A percentile compares a stretch with the other conserved stretches of the same genome.
Evolutionary conservation across 2,113 vertebrate species (phyloP).

Genomic region (Centropristis striata): DNA sequence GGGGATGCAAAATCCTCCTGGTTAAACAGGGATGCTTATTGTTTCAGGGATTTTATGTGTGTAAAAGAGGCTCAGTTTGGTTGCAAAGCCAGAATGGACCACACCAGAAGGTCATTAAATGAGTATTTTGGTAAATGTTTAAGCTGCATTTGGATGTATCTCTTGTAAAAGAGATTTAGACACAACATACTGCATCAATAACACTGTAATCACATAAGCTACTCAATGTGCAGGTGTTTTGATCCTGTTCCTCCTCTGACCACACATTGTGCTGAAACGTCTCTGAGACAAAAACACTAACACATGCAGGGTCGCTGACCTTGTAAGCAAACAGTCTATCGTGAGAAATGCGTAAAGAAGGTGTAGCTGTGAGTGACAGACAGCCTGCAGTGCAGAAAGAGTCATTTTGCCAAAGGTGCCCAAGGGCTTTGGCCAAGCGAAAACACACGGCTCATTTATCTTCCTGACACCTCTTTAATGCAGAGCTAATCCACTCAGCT

Average conservation of each 20-base stretch:
- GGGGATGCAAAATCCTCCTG: constrained; percentile 32
- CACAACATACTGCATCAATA: not conserved
- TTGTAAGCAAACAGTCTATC: constrained; percentile 30
- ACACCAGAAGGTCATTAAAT: not conserved
- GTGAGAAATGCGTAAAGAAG: constrained; percentile 34
- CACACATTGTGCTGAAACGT: constrained; percentile 45
- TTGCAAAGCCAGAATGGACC: not conserved
- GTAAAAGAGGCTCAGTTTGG: not conserved
- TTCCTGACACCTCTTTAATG: constrained; percentile 82
- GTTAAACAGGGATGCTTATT: constrained; percentile 8
- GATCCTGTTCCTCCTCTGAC: not conserved
- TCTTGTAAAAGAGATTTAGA: not conserved
- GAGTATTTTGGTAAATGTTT: not conserved
- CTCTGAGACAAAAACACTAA: constrained; percentile 19
- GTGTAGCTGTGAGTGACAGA: constrained; percentile 68
- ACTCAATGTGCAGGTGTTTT: not conserved
- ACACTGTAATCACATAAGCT: constrained; percentile 4
- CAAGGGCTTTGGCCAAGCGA: constrained; percentile 55
- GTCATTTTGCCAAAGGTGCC: constrained; percentile 61
- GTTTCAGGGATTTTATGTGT: constrained; percentile 8
- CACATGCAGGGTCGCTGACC: constrained; percentile 43
- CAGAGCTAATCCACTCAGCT: constrained; percentile 77
- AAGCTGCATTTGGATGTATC: constrained; percentile 5
- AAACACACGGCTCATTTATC: constrained; percentile 75
- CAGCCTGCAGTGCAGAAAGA: constrained; percentile 70